Percentiles rank a stretch among this genome's conserved stretches.
These are phyloP conservation scores for Bombycilla garrulus DNA, from an alignment of 2,113 vertebrate species.

Conservation along the genomic window DNA sequence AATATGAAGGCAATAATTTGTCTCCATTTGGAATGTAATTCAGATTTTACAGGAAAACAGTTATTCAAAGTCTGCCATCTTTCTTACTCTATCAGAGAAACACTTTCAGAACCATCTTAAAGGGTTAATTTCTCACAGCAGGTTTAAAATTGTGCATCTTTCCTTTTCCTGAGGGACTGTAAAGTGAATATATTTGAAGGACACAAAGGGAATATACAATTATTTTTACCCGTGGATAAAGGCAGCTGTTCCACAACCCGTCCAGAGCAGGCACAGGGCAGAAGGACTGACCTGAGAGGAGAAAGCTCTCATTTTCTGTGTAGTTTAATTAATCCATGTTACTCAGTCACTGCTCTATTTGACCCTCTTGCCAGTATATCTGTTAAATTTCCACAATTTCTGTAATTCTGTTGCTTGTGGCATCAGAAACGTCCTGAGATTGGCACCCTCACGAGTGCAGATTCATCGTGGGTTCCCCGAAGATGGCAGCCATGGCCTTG, in stretches of 20 bases:
- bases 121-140: not conserved
- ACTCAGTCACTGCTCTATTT: not conserved
- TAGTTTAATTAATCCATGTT: not conserved
- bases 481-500: not conserved
- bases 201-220: not conserved
- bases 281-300: not conserved
- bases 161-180: not conserved
- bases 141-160: not conserved
- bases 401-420: not conserved
- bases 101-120: not conserved
- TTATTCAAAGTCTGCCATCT: not conserved
- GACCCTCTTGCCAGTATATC: not conserved
- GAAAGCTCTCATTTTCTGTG: not conserved
- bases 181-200: not conserved
- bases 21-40: not conserved
- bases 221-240: not conserved
- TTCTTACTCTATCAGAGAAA: not conserved
- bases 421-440: not conserved
- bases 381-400: not conserved
- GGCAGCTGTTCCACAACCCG: accelerated
- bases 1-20: not conserved
- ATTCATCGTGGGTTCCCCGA: not conserved
- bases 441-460: accelerated
- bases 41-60: not conserved
- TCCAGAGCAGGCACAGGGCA: not conserved